Evolutionary conservation across 1,140 invertebrate genomes (phyloP).

Genomic region (Colletes gigas): DNA sequence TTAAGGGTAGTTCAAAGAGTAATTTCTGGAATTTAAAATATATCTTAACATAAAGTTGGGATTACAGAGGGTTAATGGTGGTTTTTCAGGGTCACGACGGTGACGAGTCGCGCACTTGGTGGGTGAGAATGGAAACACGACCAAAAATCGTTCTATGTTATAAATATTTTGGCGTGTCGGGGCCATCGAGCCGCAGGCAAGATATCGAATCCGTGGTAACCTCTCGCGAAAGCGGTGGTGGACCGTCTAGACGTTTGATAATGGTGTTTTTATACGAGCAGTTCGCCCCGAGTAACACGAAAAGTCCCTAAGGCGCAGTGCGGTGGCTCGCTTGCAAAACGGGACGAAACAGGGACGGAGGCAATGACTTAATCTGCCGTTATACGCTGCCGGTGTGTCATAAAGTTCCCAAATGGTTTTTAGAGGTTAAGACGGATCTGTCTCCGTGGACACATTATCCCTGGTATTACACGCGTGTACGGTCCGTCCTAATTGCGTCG

Average conservation of each 20-base stretch:
- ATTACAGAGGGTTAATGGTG: too few relatives aligned
- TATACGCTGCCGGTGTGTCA: conserved; percentile 7
- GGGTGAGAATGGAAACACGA: too few relatives aligned
- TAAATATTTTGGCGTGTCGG: conserved; percentile 3
- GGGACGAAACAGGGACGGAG: conserved; percentile 1
- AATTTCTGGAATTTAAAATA: too few relatives aligned
- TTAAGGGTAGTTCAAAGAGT: too few relatives aligned
- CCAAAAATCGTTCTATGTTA: background rate
- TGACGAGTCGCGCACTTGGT: too few relatives aligned
- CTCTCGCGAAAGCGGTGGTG: conserved; percentile 6
- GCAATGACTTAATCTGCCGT: conserved; percentile 22
- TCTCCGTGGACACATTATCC: conserved; percentile 6
- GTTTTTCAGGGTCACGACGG: too few relatives aligned
- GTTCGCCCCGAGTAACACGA: conserved; percentile 31
- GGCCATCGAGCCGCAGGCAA: background rate
- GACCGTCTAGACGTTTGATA: conserved; percentile 48
- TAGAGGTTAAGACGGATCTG: background rate
- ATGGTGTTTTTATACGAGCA: conserved; percentile 40
- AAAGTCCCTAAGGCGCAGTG: conserved; percentile 40
- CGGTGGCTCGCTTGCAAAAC: conserved; percentile 3
- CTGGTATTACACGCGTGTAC: background rate
- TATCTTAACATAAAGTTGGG: too few relatives aligned
- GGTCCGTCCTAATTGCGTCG: background rate
- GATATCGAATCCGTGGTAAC: background rate
- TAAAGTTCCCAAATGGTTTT: conserved; percentile 7